Evolutionary conservation across 1,140 invertebrate species (phyloP).

Genomic region (Bombus haemorrhoidalis): DNA sequence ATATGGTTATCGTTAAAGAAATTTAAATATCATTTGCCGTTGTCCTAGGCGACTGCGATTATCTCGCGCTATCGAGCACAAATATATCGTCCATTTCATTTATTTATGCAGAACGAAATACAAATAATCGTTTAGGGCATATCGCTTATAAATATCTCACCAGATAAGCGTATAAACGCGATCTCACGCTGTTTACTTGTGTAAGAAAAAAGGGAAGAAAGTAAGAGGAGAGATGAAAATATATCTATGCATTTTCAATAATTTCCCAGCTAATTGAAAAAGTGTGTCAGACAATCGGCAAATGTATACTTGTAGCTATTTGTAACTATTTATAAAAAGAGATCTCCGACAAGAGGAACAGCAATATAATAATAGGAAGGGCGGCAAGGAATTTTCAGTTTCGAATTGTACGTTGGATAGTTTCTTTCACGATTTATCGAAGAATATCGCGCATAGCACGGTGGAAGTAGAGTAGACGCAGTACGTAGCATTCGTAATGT

Average conservation of each 20-base stretch:
- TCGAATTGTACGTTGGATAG: background rate
- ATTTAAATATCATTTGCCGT: background rate
- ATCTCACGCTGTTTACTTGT: background rate
- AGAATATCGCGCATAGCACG: background rate
- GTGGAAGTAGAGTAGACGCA: background rate
- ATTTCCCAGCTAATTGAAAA: background rate
- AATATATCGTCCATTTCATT: background rate
- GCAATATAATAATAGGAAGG: too few relatives aligned
- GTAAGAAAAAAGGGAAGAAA: background rate
- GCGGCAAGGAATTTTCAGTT: too few relatives aligned
- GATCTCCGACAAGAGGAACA: too few relatives aligned
- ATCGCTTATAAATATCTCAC: background rate
- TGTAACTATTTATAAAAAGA: too few relatives aligned
- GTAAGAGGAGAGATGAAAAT: background rate
- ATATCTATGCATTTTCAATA: too few relatives aligned
- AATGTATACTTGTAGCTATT: too few relatives aligned
- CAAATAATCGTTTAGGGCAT: background rate
- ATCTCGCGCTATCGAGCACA: background rate
- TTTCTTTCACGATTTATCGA: constrained; percentile 6
- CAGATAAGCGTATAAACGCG: background rate
- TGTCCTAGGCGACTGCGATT: background rate
- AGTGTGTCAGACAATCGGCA: background rate
- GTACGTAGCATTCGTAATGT: constrained; percentile 33
- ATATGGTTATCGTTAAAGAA: background rate
- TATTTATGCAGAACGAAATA: background rate